Evolutionary conservation across 2,888 invertebrate species (phyloP), one percentile per base, ranked within the genome.

Genomic region (Strigamia crassipes): DNA sequence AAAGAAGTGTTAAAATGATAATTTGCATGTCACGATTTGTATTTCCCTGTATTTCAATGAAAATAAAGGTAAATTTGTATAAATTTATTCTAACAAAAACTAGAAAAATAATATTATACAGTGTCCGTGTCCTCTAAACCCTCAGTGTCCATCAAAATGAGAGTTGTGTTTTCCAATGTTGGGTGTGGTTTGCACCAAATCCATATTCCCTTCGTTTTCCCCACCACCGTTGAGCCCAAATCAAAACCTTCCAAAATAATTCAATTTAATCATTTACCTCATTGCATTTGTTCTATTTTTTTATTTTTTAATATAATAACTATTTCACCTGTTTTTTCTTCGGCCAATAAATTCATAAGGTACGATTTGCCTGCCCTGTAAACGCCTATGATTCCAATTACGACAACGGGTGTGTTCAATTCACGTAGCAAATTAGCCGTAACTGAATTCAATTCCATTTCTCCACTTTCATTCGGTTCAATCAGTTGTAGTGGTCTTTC

Each of bases 131-230:
- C 73, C 73, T 21, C n/a, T 21, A 73, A 73, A 73, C 73, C 73
- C 31, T 73, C 73, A 73, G 73, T 73, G 31, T 78, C 79, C 79
- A 78, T 78, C 21, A 78, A 34, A 31, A 78, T 78, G 21, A 78
- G 34, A 13, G 79, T 78, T 15, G 38, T 38, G 38, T 78, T 12
- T 10, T 31, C 15, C 79, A 78, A n/a, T 13, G 15, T 34, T 78
- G 79, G 79, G 31, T 78, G 79, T 21, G 34, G 79, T 31, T 18
- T 31, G 38, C 79, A 78, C 79, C 79, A 78, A 34, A 78, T 78
- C 79, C 79, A 78, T 4, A 78, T 78, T 31, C 79, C 79, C 31
- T 78, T 78, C 79, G 79, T 78, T 21, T 78, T 21, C 13, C 34
- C 31, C 38, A 12, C 13, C 21, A 78, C 79, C 8, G 34, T 78